These are phyloP conservation scores for Patiria miniata DNA, from an alignment of 35 echinoderm and acorn worm genomes.

Conservation along the genomic window DNA sequence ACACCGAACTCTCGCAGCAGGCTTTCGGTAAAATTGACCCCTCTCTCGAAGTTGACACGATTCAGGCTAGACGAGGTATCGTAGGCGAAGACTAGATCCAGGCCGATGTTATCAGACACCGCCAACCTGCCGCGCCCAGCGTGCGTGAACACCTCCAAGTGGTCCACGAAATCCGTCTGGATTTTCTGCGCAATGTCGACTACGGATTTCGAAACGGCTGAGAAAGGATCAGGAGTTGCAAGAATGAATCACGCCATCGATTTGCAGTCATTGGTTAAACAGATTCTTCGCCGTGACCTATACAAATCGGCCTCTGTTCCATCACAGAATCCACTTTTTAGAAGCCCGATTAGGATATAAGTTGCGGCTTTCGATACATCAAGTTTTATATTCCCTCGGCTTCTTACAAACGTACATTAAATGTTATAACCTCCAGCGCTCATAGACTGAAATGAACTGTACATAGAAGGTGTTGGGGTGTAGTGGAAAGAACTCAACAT, in stretches of 20 bases:
- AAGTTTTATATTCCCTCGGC: too few relatives aligned
- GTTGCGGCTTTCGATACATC: too few relatives aligned
- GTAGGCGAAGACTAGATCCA: constrained; percentile 61
- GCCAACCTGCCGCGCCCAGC: constrained; percentile 31
- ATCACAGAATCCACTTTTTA: not conserved
- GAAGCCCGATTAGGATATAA: too few relatives aligned
- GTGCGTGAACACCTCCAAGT: constrained; percentile 24
- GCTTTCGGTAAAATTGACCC: constrained; percentile 40
- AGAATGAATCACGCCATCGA: not conserved
- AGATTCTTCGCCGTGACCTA: not conserved
- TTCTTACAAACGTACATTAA: too few relatives aligned
- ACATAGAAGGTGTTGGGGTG: too few relatives aligned
- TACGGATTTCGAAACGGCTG: not conserved
- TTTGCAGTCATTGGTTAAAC: not conserved
- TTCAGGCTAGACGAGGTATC: constrained; percentile 48
- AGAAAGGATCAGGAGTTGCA: not conserved
- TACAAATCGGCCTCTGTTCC: not conserved
- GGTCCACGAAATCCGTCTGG: constrained; percentile 48
- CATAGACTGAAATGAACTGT: too few relatives aligned
- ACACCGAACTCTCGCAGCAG: constrained; percentile 51
- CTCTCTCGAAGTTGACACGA: constrained; percentile 24
- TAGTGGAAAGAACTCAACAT: too few relatives aligned
- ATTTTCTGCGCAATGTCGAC: constrained; percentile 29
- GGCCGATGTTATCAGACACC: constrained; percentile 16
- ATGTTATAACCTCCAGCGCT: too few relatives aligned